Percentiles rank a stretch among this genome's conserved stretches.
phyloP scores from a whole-genome alignment of 2,888 invertebrate species.

The Chaetogeoica ovagalla region DNA sequence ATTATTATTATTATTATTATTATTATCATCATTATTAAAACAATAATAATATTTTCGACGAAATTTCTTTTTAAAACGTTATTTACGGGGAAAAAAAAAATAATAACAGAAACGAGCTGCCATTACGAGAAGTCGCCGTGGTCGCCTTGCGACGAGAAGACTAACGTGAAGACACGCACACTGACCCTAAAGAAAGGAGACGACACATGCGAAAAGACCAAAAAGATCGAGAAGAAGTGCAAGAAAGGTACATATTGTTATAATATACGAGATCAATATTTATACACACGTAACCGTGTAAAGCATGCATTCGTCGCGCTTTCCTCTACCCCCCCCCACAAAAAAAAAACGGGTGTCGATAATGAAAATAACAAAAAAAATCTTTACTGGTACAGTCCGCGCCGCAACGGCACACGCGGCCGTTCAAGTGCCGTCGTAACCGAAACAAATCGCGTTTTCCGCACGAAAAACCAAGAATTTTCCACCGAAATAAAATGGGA shows the following conservation, averaged over 20 bases:
- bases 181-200: slow-evolving; percentile 80
- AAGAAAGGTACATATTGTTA: slow-evolving; percentile 73
- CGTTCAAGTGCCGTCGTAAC: too few relatives aligned
- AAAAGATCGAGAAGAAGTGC: slow-evolving; percentile 88
- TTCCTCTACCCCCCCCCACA: neutral
- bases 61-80: neutral
- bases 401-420: too few relatives aligned
- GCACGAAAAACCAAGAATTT: too few relatives aligned
- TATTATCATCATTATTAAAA: neutral
- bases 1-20: too few relatives aligned
- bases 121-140: slow-evolving; percentile 85
- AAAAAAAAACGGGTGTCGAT: slow-evolving; percentile 5
- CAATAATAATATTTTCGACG: neutral
- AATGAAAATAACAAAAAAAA: neutral
- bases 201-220: slow-evolving; percentile 79
- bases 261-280: neutral
- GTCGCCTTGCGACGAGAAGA: slow-evolving; percentile 85
- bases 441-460: too few relatives aligned
- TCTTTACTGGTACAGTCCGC: too few relatives aligned
- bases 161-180: slow-evolving; percentile 79
- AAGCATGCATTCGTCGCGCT: slow-evolving; percentile 22
- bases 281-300: neutral
- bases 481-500: too few relatives aligned
- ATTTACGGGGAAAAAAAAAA: neutral
- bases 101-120: slow-evolving; percentile 66